These are phyloP conservation scores for Carabus problematicus DNA, from an alignment of 2,888 invertebrate genomes.

Conservation along the genomic window DNA sequence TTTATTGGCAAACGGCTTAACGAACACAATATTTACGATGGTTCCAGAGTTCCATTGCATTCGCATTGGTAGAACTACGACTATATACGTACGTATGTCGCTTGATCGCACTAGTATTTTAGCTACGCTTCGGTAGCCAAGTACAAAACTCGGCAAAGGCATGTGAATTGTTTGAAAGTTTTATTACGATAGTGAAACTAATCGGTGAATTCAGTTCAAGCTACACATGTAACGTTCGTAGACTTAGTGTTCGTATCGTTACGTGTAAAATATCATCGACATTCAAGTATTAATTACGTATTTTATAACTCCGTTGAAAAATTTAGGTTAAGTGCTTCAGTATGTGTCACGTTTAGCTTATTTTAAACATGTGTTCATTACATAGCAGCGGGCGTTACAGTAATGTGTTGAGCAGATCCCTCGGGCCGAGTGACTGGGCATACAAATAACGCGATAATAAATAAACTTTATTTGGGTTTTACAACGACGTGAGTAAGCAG, in stretches of 20 bases:
- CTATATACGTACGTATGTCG: no score
- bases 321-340: not conserved
- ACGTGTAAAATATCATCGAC: no score
- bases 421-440: not conserved
- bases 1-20: constrained; percentile 32
- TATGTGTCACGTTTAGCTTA: constrained; percentile 18
- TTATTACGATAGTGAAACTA: no score
- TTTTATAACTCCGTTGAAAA: no score
- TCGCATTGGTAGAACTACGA: not conserved
- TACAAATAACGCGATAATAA: constrained; percentile 32
- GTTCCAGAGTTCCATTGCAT: constrained; percentile 20
- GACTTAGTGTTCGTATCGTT: no score
- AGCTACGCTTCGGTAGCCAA: no score
- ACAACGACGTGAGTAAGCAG: constrained; percentile 36
- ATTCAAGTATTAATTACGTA: no score
- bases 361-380: constrained; percentile 38
- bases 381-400: not conserved
- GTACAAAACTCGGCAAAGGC: no score
- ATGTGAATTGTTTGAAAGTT: no score
- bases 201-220: no score
- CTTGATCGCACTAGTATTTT: no score
- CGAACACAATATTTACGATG: constrained; percentile 31
- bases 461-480: constrained; percentile 36
- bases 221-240: no score
- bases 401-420: constrained; percentile 2